Base-by-base conservation (phyloP, 2,113 vertebrate genomes). In the Antigone vipio region DNA sequence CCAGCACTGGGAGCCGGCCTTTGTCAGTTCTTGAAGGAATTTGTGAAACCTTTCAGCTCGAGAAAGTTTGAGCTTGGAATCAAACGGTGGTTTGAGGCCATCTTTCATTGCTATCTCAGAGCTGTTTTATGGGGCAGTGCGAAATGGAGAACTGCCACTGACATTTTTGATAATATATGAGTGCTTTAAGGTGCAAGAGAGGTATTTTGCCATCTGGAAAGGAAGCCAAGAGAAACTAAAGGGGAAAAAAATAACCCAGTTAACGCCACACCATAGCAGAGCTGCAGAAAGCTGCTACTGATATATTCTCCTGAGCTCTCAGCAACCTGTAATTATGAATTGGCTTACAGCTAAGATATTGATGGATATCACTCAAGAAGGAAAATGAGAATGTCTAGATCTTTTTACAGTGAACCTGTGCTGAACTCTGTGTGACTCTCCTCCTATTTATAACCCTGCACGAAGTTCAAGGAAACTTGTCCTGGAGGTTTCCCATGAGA, bases 401-500 rank as follows among this genome's bases (percentile, higher is more conserved):
- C 71, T 89, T 68, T 93, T 94, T 77, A 30, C 55, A 44, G 66
- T 95, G 89, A 95, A 95, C 85, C 55, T 64, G 53, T 68, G 35
- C n/a, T 92, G 89, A 96, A 94, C 95, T 95, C 87, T 79, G 40
- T 58, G n/a, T 78, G 80, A 87, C 87, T 96, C 84, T 72, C 93
- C 91, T 85, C 95, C 93, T 95, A 85, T 95, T 95, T 94, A 93
- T 93, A 93, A 87, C 92, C 84, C 81, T 95, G 53, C 45, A 47
- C 82, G 95, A 91, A 98, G 66, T 91, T 47, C 79, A 95, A 81
- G 96, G 56, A 95, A 96, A 95, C 97, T 97, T 97, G 94, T 97
- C 94, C 89, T 95, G 91, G 89, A 89, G 89, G 92, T 95, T 95
- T 98, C 93, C 88, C 81, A 71, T 83, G 79, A 95, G 95, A 94